Base-by-base conservation (phyloP, 2,797 vertebrate species). In the Acridotheres tristis region DNA sequence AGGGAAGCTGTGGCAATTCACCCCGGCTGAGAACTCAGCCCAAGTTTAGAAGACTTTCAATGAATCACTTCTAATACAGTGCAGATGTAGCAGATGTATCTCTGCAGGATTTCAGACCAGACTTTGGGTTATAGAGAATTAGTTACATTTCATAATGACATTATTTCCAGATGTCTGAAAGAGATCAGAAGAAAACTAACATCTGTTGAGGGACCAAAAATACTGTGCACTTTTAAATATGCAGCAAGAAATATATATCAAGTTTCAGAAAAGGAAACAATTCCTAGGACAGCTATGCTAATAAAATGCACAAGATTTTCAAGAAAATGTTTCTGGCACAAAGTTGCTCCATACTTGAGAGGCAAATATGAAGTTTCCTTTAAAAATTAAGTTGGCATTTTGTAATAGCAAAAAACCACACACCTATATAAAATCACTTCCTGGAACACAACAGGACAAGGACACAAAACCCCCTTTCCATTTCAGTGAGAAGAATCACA, bases 131-230 rank as follows among this genome's bases (percentile, higher is more conserved):
- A 90, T 7, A 79, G 77, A 94, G 71, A 88, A 68, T 84, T 89
- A 89, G 69, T 74, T 84, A 92, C 54, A 84, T 89, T 77, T 96
- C 67, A 65, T 90, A 75, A 53, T 86, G 83, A 88, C 55, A 69
- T 88, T 82, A 79, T 82, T 92, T 92, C 91, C 85, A 96, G 94
- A 95, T 91, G 82, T 79, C 88, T 89, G 75, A 58, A 82, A 82
- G 62, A 87, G 71, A 87, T 85, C 55, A 88, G 82, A 92, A 82
- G 78, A 76, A 82, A 85, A 16, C 27, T 43, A 94, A 77, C 93
- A 79, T 69, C 67, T 85, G 93, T 61, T 82, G 67, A 84, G 89
- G 81, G 87, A 81, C 80, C 10, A 11, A 58, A 92, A 86, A 72
- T 77, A 74, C 53, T 21, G 29, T 8, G 53, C 45, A 26, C 30